Percentiles rank a stretch among this genome's conserved stretches.
phyloP scores from a whole-genome alignment of 2,797 vertebrate genomes.

The Balearica regulorum region DNA sequence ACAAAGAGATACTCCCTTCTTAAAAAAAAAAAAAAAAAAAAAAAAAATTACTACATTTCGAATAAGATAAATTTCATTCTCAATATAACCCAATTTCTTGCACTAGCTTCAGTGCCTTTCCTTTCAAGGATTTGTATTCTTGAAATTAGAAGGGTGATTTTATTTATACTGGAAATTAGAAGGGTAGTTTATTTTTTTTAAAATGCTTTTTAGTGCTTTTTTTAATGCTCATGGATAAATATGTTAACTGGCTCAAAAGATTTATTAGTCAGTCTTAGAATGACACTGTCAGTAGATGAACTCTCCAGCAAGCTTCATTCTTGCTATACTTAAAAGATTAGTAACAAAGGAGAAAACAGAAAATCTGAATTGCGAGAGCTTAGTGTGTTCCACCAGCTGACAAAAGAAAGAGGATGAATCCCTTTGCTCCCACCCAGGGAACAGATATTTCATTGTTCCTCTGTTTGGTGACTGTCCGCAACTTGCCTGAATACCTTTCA shows the following conservation, averaged over 20 bases:
- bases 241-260: not conserved
- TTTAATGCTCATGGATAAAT: not conserved
- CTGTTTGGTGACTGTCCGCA: not conserved
- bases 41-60: not conserved
- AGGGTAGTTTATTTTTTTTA: not conserved
- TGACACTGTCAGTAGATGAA: not conserved
- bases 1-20: not conserved
- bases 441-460: constrained; percentile 57
- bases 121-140: not conserved
- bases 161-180: not conserved
- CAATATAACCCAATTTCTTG: not conserved
- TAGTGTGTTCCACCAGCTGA: not conserved
- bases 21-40: too few species aligned
- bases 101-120: not conserved
- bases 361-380: constrained; percentile 22
- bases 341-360: constrained; percentile 2
- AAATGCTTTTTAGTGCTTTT: not conserved
- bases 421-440: constrained; percentile 39
- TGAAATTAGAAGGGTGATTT: not conserved
- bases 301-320: not conserved
- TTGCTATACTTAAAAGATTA: constrained; percentile 32
- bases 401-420: constrained; percentile 30
- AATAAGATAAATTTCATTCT: not conserved
- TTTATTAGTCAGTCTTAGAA: not conserved
- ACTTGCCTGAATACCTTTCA: constrained; percentile 23